Conservation (phyloP, 1,140 invertebrate genomes). For the Apis cerana region DNA sequence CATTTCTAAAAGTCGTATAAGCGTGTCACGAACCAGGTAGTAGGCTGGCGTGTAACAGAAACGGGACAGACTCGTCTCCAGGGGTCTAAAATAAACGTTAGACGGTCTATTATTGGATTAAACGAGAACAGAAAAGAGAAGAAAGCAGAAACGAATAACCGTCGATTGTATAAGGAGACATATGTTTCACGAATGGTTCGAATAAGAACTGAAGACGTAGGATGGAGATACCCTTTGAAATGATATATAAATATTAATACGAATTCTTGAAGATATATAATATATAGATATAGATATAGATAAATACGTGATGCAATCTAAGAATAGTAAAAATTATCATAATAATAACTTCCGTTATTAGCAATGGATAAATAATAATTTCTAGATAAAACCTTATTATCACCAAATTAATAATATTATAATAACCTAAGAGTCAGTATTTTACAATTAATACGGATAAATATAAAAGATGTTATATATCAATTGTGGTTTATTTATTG, state of each 20-base stretch:
- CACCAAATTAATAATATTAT: background rate
- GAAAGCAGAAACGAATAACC: background rate
- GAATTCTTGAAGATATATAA: no score
- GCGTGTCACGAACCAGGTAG: constrained; percentile 19
- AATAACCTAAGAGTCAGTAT: background rate
- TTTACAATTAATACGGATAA: no score
- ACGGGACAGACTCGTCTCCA: constrained; percentile 24
- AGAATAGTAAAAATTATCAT: constrained; percentile 13
- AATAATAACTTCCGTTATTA: constrained; percentile 20
- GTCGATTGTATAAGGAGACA: background rate
- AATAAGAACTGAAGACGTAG: background rate
- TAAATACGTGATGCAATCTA: no score
- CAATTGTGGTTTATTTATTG: no score
- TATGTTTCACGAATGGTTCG: background rate
- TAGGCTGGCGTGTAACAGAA: constrained; percentile 4
- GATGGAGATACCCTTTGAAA: background rate
- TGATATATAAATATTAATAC: constrained; percentile 39
- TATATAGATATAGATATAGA: no score
- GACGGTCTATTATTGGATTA: constrained; percentile 35
- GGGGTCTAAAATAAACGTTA: constrained; percentile 26
- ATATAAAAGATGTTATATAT: no score
- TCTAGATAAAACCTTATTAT: background rate
- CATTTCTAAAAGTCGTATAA: constrained; percentile 3
- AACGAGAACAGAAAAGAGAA: constrained; percentile 9
- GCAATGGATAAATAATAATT: background rate